Evolutionary conservation across 2,888 invertebrate species (phyloP).

Genomic region (Nysson spinosus): DNA sequence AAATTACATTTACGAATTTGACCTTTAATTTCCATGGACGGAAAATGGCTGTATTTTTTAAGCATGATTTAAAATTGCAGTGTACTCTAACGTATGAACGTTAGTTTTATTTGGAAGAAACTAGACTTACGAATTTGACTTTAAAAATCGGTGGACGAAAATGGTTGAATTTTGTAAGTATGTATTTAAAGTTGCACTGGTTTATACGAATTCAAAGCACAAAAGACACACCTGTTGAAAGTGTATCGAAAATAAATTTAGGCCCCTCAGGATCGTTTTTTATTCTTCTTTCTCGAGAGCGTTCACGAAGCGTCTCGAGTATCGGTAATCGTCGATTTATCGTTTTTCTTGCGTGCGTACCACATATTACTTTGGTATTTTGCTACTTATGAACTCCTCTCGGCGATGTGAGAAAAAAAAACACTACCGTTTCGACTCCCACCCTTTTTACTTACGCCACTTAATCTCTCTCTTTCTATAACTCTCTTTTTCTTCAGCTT

Average conservation of each 20-base stretch:
- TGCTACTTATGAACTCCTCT: constrained; percentile 21
- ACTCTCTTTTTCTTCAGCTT: constrained; percentile 1
- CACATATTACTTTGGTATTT: constrained; percentile 33
- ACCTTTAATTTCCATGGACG: no score
- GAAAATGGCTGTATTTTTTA: no score
- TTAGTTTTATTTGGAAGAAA: no score
- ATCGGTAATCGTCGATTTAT: constrained; percentile 21
- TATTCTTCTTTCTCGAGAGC: constrained; percentile 3
- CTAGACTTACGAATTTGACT: no score
- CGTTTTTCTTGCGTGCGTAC: constrained; percentile 23
- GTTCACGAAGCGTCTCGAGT: constrained; percentile 10
- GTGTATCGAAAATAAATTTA: neutral
- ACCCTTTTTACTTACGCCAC: neutral
- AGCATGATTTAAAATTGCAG: no score
- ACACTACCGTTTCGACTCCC: neutral
- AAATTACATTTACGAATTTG: no score
- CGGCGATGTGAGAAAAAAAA: constrained; percentile 11
- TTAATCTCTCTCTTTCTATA: neutral
- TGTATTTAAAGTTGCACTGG: no score
- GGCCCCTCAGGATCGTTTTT: neutral
- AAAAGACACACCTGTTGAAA: neutral
- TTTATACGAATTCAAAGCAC: no score
- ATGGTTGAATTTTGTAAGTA: no score
- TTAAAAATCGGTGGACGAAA: no score
- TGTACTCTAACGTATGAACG: no score